Evolutionary conservation across 2,888 invertebrate genomes (phyloP), one percentile per base, ranked within the genome.

Genomic region (Ectobius pallidus): DNA sequence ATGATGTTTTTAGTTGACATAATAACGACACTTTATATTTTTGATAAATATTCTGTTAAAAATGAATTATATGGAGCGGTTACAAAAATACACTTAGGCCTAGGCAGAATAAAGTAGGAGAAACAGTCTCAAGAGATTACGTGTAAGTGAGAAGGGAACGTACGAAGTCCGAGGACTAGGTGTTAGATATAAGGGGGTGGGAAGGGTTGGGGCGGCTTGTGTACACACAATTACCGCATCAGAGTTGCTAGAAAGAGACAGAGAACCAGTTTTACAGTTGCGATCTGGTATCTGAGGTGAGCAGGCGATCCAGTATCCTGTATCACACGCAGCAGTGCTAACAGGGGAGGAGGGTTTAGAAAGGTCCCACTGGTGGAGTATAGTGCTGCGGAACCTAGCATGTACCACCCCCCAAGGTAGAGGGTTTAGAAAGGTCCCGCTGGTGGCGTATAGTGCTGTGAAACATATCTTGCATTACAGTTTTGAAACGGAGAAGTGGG

Each of bases 271-370:
- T 65, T 65, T 65, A 65, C 65, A 65, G 65, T 65, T 46, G 65
- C 30, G 65, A 65, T 65, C 65, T 65, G 65, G 65, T 65, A 65
- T 65, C 65, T 65, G 65, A 65, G 65, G 65, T 65, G 65, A 65
- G 65, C 65, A 65, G 65, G 46, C 65, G 14, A 46, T 42, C 42
- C 11, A 11, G 32, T 34, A n/a, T 34, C n/a, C 22, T 20, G 63
- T 63, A 63, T 63, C 63, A 16, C 63, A 34, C 42, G 22, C 63
- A 63, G 22, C 52, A 52, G 22, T 14, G 25, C 52, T 11, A 11
- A 52, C 52, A 52, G 52, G 7, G 14, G 25, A 6, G 22, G 25
- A 25, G 20, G 20, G 25, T 52, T 46, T 46, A 18, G 46, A 46
- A 46, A 1, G 61, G 61, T 18, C 39, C 39, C 25, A 4, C 22